Evolutionary conservation across 2,888 invertebrate species (phyloP).

Genomic region (Coenonympha arcania): DNA sequence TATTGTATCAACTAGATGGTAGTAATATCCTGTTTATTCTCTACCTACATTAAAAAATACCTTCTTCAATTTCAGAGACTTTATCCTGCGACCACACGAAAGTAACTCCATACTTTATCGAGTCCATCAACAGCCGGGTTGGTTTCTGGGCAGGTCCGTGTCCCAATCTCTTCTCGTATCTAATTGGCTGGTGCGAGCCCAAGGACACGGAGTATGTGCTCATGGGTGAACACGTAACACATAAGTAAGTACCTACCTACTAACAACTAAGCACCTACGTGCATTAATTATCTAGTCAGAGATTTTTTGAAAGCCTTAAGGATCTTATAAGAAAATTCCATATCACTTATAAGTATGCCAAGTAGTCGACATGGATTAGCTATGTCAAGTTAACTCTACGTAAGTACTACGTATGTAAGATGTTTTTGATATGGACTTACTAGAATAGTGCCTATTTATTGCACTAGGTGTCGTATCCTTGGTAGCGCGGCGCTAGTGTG

Average conservation of each 20-base stretch:
- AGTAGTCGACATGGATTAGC: no score
- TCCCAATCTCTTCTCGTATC: constrained; percentile 84
- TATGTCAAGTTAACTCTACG: no score
- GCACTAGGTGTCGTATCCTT: no score
- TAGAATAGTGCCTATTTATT: no score
- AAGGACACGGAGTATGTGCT: constrained; percentile 84
- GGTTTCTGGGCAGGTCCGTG: constrained; percentile 93
- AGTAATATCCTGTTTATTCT: background rate
- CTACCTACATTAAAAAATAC: background rate
- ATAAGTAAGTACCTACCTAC: constrained; percentile 74
- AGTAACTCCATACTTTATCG: constrained; percentile 92
- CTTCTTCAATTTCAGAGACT: constrained; percentile 77
- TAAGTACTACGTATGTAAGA: no score
- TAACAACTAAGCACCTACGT: no score
- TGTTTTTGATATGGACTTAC: no score
- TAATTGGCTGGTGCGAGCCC: constrained; percentile 88
- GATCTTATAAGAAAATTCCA: no score
- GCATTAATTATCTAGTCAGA: no score
- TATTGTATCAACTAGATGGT: background rate
- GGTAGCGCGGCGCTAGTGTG: no score
- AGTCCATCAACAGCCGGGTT: constrained; percentile 84
- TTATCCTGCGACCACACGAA: constrained; percentile 91
- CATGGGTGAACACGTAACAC: constrained; percentile 89
- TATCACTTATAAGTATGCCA: no score
- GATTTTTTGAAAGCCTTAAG: no score